phyloP scores from a whole-genome alignment of 2,113 vertebrate genomes.

The Caranx ignobilis region DNA sequence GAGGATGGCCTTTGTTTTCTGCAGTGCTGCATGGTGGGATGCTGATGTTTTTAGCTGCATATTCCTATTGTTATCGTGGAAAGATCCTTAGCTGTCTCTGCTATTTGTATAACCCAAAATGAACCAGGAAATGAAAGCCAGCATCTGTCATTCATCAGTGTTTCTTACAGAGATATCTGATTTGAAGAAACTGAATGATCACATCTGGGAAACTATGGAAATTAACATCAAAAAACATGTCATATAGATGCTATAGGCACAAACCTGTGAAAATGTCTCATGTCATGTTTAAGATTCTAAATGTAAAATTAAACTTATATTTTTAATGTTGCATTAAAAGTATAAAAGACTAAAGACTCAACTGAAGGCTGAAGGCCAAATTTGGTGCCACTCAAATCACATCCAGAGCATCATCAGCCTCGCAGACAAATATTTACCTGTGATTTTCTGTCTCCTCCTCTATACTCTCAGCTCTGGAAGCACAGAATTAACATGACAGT shows the following conservation, averaged over 20 bases:
- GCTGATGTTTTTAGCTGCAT: slow-evolving; percentile 38
- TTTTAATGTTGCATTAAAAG: too few species aligned
- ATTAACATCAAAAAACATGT: background rate
- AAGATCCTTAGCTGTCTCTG: slow-evolving; percentile 52
- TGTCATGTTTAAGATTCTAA: background rate
- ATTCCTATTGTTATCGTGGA: slow-evolving; percentile 56
- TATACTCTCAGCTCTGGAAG: slow-evolving; percentile 75
- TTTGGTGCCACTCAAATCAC: slow-evolving; percentile 42
- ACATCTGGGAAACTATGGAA: background rate
- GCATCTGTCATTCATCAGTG: background rate
- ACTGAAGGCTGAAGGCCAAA: slow-evolving; percentile 25
- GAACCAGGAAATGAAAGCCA: background rate
- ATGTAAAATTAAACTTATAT: background rate
- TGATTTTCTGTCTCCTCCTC: slow-evolving; percentile 63
- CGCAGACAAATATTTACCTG: slow-evolving; percentile 73
- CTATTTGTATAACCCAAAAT: slow-evolving; percentile 38
- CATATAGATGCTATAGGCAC: too few species aligned
- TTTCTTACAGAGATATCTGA: background rate
- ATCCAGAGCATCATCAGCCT: slow-evolving; percentile 39
- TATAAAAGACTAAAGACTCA: too few species aligned
- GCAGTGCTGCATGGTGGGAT: slow-evolving; percentile 38
- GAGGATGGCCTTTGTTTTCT: slow-evolving; percentile 8
- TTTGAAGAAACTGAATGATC: background rate
- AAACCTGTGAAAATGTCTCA: too few species aligned
- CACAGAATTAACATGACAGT: slow-evolving; percentile 70